Evolutionary conservation across 1,140 invertebrate species (phyloP), one percentile per base, ranked within the genome.

Genomic region (Galleria mellonella): DNA sequence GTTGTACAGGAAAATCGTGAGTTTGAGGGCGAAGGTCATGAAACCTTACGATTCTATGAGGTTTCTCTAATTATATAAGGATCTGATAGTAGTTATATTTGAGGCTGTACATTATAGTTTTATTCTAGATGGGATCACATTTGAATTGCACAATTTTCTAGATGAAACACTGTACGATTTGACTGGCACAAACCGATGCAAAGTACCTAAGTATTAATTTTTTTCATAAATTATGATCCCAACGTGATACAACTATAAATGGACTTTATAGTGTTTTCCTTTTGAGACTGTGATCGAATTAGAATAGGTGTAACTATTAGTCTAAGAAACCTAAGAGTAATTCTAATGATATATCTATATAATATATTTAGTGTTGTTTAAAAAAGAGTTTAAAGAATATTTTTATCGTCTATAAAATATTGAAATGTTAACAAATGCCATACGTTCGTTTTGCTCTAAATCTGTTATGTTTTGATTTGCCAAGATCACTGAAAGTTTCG

Each of bases 11-110:
- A 72, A 76, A 39, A 47, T 58, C 32, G 60, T 55, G 32, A 69
- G 59, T 29, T 56, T 85, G 55, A 72, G 73, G 45, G 59, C 62
- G 13, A 79, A 85, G 44, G 77, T 83, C 35, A 48, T 82, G 0
- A 85, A 83, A 51, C 78, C 77, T 46, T 63, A 75, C 7, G 76
- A 83, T 47, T 83, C 81, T 1, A 84, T 84, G 77, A 67, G 82
- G 51, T 67, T 83, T 55, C 62, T 84, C 33, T 84, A 70, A 72
- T 40, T 45, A 35, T 33, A n/a, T 30, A 40, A 50, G 48, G 60
- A 76, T 67, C 59, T 72, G 59, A 63, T 51, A 38, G n/a, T n/a
- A n/a, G 28, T 32, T n/a, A 13, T 47, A 14, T 39, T 52, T 43
- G 57, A 66, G 61, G 62, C 60, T 68, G 62, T 68, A 47, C 51